Conservation (phyloP, 2,888 invertebrate species). For the Andrena trimmerana region DNA sequence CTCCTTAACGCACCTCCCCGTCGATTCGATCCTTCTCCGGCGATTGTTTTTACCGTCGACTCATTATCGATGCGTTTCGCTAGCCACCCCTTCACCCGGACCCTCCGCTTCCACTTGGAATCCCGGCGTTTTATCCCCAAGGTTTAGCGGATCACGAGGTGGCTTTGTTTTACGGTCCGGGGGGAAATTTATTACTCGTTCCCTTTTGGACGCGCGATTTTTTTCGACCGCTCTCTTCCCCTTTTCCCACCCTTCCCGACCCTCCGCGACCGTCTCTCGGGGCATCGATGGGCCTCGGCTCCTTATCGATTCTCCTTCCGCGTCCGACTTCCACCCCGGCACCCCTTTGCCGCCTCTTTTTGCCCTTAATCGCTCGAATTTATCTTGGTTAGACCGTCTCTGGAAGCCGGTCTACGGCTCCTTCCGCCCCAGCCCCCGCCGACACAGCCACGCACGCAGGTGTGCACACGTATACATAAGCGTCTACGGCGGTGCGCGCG, state of each 20-base stretch:
- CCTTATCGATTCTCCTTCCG: slow-evolving; percentile 54
- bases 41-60: slow-evolving; percentile 50
- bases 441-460: slow-evolving; percentile 16
- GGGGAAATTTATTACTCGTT: slow-evolving; percentile 59
- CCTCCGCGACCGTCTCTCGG: background rate
- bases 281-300: slow-evolving; percentile 42
- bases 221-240: slow-evolving; percentile 31
- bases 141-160: slow-evolving; percentile 49
- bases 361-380: slow-evolving; percentile 77
- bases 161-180: slow-evolving; percentile 52
- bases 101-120: background rate
- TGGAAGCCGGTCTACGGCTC: slow-evolving; percentile 29
- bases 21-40: slow-evolving; percentile 21
- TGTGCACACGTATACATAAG: background rate
- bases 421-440: background rate
- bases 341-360: slow-evolving; percentile 53
- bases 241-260: background rate
- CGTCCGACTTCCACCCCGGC: slow-evolving; percentile 34
- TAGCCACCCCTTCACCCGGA: background rate
- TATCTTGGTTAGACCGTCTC: slow-evolving; percentile 76
- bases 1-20: background rate
- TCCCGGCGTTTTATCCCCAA: slow-evolving; percentile 46
- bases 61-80: slow-evolving; percentile 58
- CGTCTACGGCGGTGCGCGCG: background rate
- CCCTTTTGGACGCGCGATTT: slow-evolving; percentile 38